Evolutionary conservation across 2,113 vertebrate species (phyloP).

Genomic region (Gobiocypris rarus): DNA sequence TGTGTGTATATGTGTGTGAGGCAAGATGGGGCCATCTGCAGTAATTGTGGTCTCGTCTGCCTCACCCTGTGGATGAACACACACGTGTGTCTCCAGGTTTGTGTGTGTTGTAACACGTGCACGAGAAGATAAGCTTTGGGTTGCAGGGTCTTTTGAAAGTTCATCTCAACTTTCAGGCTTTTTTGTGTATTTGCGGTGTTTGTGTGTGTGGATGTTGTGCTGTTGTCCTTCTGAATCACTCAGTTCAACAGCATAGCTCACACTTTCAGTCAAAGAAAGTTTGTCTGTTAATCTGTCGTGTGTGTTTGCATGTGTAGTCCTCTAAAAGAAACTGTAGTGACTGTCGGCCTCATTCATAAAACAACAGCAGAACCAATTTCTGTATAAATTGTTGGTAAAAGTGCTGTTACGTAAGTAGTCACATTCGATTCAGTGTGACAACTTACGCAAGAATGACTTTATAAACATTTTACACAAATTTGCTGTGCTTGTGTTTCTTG

Average conservation of each 20-base stretch:
- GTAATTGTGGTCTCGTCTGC: slow-evolving; percentile 1
- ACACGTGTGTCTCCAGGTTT: slow-evolving; percentile 15
- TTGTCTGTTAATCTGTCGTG: not conserved
- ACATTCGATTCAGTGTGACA: slow-evolving; percentile 3
- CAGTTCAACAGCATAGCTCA: not conserved
- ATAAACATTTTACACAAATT: slow-evolving; percentile 7
- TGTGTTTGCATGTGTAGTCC: slow-evolving; percentile 13
- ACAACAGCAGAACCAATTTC: not conserved
- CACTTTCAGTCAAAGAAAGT: not conserved
- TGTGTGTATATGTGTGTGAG: not conserved
- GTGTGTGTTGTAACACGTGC: slow-evolving; percentile 23
- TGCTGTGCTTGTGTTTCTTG: slow-evolving; percentile 6
- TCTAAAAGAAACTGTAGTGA: not conserved
- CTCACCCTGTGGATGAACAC: not conserved
- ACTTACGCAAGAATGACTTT: slow-evolving; percentile 9
- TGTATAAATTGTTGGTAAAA: not conserved
- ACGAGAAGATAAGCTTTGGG: not conserved
- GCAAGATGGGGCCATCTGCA: slow-evolving; percentile 13
- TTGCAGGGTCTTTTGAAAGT: slow-evolving; percentile 1
- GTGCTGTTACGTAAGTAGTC: slow-evolving; percentile 1
- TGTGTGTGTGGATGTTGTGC: not conserved
- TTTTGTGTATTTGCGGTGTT: not conserved
- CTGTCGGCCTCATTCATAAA: slow-evolving; percentile 6
- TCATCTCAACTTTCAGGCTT: slow-evolving; percentile 20
- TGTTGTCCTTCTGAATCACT: not conserved